phyloP scores from a whole-genome alignment of 1,140 invertebrate species.

The Caenorhabditis briggsae region DNA sequence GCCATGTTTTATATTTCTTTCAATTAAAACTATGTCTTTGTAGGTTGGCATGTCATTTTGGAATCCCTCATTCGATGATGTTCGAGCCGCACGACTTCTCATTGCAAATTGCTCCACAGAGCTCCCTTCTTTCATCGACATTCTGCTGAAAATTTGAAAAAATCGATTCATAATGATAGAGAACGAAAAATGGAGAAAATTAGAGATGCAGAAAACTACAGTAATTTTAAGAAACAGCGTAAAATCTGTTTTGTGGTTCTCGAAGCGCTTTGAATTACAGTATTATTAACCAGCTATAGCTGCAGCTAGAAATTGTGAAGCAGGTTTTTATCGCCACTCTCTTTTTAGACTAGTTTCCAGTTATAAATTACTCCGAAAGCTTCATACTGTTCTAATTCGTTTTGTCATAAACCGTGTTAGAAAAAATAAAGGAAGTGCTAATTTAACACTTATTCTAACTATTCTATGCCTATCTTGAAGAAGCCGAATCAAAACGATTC shows the following conservation, averaged over 20 bases:
- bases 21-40: conserved; percentile 60
- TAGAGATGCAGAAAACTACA: not conserved
- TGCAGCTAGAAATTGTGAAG: not conserved
- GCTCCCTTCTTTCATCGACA: conserved; percentile 47
- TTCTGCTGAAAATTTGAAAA: conserved; percentile 20
- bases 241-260: not conserved
- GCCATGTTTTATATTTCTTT: conserved; percentile 60
- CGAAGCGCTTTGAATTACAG: not conserved
- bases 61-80: conserved; percentile 44
- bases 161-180: not conserved
- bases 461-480: not conserved
- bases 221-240: not conserved
- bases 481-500: not conserved
- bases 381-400: not conserved
- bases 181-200: not conserved
- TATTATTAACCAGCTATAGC: too few relatives aligned
- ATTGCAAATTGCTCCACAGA: conserved; percentile 52
- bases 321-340: too few relatives aligned
- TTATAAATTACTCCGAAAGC: too few relatives aligned
- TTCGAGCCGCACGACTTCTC: conserved; percentile 48
- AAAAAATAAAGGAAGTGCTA: not conserved
- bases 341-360: too few relatives aligned
- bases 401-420: not conserved
- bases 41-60: conserved; percentile 39
- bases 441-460: too few relatives aligned